Base-by-base conservation (phyloP, 2,113 vertebrate species). In the Dicerorhinus sumatrensis region DNA sequence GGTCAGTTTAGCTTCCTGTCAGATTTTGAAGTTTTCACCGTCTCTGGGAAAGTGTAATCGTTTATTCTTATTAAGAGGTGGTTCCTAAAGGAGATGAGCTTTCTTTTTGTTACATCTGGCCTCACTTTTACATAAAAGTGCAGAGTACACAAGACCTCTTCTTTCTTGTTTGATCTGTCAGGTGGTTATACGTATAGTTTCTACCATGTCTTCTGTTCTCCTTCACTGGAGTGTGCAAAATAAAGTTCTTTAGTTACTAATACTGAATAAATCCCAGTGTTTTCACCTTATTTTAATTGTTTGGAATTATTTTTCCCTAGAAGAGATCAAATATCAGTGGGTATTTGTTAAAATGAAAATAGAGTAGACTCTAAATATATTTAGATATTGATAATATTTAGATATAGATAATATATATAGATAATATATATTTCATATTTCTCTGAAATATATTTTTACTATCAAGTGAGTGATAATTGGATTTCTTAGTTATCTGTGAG, bases 261-360 rank as follows among this genome's bases (percentile, higher is more conserved):
- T 29, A 80, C 33, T 87, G 17, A 90, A 1, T 36, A 72, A 95
- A 58, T 39, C 46, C 48, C 27, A 16, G 21, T 51, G 70, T 77
- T 94, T 77, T 17, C 9, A 54, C 60, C n/a, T 92, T 86, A 39
- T 51, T 72, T 94, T 89, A 89, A 70, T 87, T 73, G 62, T 56
- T 92, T 17, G 85, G 63, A 92, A 86, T 67, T 65, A 48, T 67
- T 95, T 94, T 93, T 54, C 29, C 39, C 36, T 79, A 39, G 33
- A 56, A 89, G 42, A 87, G 25, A 91, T 46, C 48, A 82, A 70
- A 8, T 36, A 58, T 90, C 84, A 82, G 14, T 89, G 46, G 23
- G 33, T 16, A 39, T 51, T 89, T 80, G 27, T 92, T 86, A 72
- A 87, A 88, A 79, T 94, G 51, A 84, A 95, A 95, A 90, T 31